Conservation (phyloP, 2,113 vertebrate species). For the Protobothrops flavoviridis region DNA sequence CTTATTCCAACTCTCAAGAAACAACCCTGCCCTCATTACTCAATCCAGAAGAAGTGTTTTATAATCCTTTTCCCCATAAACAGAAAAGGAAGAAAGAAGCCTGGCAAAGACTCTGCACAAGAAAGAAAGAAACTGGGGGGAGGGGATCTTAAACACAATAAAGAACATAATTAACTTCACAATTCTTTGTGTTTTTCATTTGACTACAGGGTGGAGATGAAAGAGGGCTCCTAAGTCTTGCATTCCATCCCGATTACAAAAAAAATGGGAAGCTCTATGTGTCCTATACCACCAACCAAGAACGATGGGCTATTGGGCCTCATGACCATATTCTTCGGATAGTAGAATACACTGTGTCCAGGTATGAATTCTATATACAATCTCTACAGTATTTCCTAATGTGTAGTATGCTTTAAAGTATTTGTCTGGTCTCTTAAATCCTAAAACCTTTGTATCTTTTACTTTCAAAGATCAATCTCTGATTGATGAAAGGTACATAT, state of each 20-base stretch:
- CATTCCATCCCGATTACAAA: conserved; percentile 99
- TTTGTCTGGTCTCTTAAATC: background rate
- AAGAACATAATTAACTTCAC: conserved; percentile 96
- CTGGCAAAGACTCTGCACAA: conserved; percentile 78
- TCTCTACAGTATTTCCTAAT: background rate
- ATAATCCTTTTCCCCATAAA: conserved; percentile 90
- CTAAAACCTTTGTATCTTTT: conserved; percentile 2
- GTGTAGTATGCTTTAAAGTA: background rate
- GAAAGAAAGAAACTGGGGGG: conserved; percentile 67
- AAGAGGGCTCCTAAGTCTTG: conserved; percentile 98
- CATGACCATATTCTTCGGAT: conserved; percentile 99
- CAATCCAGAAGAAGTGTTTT: conserved; percentile 85
- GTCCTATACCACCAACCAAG: conserved; percentile 99
- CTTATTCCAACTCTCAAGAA: conserved; percentile 77
- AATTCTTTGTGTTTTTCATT: conserved; percentile 96
- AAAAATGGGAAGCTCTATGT: conserved; percentile 99
- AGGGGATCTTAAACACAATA: conserved; percentile 83
- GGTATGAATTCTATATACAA: conserved; percentile 66
- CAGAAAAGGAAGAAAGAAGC: conserved; percentile 77
- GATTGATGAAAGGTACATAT: conserved; percentile 24
- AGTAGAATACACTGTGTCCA: conserved; percentile 98
- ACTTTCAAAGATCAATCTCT: conserved; percentile 19
- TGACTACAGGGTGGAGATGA: conserved; percentile 99
- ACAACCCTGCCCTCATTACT: conserved; percentile 16
- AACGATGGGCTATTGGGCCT: conserved; percentile 96